Percentiles rank a stretch among this genome's conserved stretches.
phyloP scores from a whole-genome alignment of 2,888 invertebrate species.

The Meteorus colon region DNA sequence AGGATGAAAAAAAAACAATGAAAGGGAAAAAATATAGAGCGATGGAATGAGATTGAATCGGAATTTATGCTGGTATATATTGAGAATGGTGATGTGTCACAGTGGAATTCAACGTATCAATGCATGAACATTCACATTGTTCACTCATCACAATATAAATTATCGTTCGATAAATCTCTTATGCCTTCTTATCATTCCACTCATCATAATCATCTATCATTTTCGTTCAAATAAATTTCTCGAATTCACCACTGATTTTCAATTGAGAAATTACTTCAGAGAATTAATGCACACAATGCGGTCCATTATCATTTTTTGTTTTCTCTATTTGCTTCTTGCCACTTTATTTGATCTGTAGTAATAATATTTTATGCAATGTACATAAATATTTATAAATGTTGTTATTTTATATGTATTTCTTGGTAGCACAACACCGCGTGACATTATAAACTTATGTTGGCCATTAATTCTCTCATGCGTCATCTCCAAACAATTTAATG shows the following conservation, averaged over 20 bases:
- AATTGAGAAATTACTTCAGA: neutral
- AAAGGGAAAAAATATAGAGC: neutral
- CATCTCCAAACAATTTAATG: slow-evolving; percentile 34
- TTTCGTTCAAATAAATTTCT: neutral
- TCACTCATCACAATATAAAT: neutral
- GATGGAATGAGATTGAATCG: neutral
- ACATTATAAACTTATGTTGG: slow-evolving; percentile 13
- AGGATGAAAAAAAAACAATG: neutral
- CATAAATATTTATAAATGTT: neutral
- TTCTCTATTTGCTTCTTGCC: neutral
- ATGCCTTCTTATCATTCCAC: neutral
- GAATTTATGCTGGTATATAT: neutral
- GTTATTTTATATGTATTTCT: neutral
- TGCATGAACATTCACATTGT: neutral
- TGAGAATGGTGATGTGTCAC: slow-evolving; percentile 4
- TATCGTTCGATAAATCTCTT: slow-evolving; percentile 3
- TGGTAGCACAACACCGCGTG: slow-evolving; percentile 2
- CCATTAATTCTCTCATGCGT: slow-evolving; percentile 26
- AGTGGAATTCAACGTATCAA: slow-evolving; percentile 15
- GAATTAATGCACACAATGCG: neutral
- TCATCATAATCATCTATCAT: neutral
- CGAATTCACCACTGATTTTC: neutral
- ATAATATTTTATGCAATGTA: neutral
- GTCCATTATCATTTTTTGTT: neutral
- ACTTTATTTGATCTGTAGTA: neutral